Conservation (phyloP, 2,797 vertebrate genomes). For the Bucorvus abyssinicus region DNA sequence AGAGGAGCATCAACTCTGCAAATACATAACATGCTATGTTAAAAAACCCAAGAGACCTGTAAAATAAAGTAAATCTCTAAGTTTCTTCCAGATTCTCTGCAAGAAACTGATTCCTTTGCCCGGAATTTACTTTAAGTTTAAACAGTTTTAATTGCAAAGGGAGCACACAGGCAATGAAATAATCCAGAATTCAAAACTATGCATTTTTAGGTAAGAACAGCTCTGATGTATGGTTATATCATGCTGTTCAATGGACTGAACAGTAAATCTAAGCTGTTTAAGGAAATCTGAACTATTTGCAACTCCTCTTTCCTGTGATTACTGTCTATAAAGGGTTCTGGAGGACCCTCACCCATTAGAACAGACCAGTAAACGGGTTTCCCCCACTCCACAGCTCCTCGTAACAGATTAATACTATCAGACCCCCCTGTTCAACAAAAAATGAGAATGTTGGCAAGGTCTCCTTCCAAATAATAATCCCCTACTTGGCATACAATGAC, state of each 20-base stretch:
- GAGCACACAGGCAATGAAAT: neutral
- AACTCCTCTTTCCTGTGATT: neutral
- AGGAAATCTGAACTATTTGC: neutral
- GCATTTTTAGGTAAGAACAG: neutral
- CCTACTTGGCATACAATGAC: conserved; percentile 51
- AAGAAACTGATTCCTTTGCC: neutral
- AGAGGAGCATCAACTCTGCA: neutral
- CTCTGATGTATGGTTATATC: neutral
- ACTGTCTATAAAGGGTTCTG: neutral
- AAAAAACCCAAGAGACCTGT: neutral
- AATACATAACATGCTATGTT: neutral
- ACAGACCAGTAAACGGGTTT: neutral
- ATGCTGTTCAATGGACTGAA: neutral
- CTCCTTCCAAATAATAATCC: conserved; percentile 56
- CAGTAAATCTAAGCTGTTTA: neutral
- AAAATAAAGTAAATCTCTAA: neutral
- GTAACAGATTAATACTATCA: conserved; percentile 36
- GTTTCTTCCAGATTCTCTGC: neutral
- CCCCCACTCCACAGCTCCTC: neutral
- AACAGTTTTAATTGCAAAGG: neutral
- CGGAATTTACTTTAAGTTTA: neutral
- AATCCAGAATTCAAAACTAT: neutral
- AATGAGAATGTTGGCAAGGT: conserved; percentile 35
- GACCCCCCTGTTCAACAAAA: conserved; percentile 35
- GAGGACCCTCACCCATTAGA: neutral